A percentile compares a stretch with the other conserved stretches of the same genome.
Evolutionary conservation across 1,140 invertebrate species (phyloP).

Genomic region (Bombus consobrinus): DNA sequence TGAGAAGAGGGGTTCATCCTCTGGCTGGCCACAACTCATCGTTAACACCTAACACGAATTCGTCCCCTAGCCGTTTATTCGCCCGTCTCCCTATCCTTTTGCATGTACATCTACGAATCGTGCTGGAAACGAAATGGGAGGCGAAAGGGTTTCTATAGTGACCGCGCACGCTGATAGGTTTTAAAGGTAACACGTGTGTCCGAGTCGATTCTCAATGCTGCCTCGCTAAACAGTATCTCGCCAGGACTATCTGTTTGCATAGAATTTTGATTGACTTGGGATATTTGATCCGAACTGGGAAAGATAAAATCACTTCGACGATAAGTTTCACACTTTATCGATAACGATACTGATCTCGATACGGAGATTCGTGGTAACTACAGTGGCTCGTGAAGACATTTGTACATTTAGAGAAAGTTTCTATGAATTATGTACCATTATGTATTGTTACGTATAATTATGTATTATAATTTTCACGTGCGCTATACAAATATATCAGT

Average conservation of each 20-base stretch:
- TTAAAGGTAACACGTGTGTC: neutral
- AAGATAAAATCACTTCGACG: neutral
- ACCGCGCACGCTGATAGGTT: constrained; percentile 18
- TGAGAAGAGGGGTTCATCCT: constrained; percentile 41
- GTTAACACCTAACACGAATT: constrained; percentile 61
- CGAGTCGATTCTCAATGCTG: neutral
- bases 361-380: no score
- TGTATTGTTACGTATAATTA: no score
- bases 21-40: constrained; percentile 59
- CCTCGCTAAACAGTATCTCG: neutral
- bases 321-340: neutral
- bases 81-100: constrained; percentile 6
- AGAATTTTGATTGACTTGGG: no score
- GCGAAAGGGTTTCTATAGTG: constrained; percentile 30
- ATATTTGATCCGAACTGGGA: neutral
- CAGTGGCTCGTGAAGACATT: no score
- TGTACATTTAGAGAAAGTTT: no score
- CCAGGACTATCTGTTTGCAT: neutral
- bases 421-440: no score
- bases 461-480: no score
- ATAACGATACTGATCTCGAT: no score
- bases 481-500: no score
- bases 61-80: constrained; percentile 51
- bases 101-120: neutral
- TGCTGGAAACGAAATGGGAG: constrained; percentile 1